Evolutionary conservation across 2,113 vertebrate species (phyloP).

Genomic region (Cinclus mexicanus): DNA sequence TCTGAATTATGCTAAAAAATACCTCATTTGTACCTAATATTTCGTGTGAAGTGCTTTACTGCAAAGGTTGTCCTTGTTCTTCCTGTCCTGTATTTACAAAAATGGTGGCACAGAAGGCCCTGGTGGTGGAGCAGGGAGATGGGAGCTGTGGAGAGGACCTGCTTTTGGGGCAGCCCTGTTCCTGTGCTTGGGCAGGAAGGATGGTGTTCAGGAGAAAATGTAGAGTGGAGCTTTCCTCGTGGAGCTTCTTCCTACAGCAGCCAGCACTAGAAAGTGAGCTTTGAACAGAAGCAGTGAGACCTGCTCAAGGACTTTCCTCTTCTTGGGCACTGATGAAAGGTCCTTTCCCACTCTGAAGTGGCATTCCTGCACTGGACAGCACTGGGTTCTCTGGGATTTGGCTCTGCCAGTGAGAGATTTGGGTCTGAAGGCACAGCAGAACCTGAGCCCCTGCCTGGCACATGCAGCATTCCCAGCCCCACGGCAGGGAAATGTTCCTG

Average conservation of each 20-base stretch:
- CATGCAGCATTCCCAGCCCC: not conserved
- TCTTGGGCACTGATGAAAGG: not conserved
- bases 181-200: not conserved
- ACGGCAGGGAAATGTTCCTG: fast-evolving
- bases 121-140: not conserved
- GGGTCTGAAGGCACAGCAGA: fast-evolving
- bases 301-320: not conserved
- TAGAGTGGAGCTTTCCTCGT: not conserved
- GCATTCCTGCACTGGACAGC: not conserved
- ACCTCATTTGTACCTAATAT: not conserved
- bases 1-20: constrained; percentile 3
- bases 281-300: not conserved
- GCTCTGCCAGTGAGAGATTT: not conserved
- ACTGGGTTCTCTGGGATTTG: not conserved
- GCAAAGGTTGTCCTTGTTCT: not conserved
- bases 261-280: not conserved
- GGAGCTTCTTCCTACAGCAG: not conserved
- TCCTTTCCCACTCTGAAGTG: not conserved
- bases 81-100: not conserved
- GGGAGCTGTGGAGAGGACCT: not conserved
- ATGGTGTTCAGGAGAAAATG: not conserved
- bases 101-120: not conserved
- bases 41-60: not conserved
- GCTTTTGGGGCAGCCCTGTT: not conserved
- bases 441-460: not conserved